Evolutionary conservation across 1,140 invertebrate species (phyloP).

Genomic region (Globodera ellingtonae): DNA sequence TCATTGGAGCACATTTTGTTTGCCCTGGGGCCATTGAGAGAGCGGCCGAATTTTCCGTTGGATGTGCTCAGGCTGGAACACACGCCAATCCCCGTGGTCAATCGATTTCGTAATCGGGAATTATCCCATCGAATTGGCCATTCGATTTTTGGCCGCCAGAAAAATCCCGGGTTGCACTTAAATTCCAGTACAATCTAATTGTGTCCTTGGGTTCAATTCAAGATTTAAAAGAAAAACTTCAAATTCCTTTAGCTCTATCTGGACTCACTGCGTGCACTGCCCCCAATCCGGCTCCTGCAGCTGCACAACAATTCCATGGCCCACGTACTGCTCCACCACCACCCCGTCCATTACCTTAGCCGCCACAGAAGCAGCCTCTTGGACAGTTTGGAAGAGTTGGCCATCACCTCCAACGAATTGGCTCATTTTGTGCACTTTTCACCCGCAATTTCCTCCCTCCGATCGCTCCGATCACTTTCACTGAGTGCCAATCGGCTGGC

Average conservation of each 20-base stretch:
- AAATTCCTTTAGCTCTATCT: conserved; percentile 11
- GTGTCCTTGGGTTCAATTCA: not conserved
- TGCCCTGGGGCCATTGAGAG: not conserved
- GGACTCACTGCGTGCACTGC: not conserved
- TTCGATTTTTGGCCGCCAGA: too few species aligned
- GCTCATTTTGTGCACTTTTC: conserved; percentile 16
- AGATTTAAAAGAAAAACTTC: not conserved
- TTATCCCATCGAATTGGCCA: too few species aligned
- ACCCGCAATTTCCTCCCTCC: not conserved
- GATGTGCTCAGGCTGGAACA: conserved; percentile 13
- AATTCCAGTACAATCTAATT: too few species aligned
- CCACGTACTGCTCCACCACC: conserved; percentile 6
- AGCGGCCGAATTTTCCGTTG: not conserved
- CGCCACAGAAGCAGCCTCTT: not conserved
- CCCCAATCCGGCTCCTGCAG: conserved; percentile 9
- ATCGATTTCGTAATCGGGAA: too few species aligned
- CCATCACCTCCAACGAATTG: conserved; percentile 19
- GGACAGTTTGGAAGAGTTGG: conserved; percentile 15
- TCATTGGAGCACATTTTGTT: conserved; percentile 23
- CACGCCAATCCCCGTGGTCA: conserved; percentile 18
- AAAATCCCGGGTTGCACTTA: too few species aligned
- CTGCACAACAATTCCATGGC: conserved; percentile 18
- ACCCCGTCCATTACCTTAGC: not conserved
- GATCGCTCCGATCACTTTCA: conserved; percentile 20
- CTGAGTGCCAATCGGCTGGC: conserved; percentile 13